Evolutionary conservation across 2,113 vertebrate genomes (phyloP).

Genomic region (Amphilophus citrinellus): DNA sequence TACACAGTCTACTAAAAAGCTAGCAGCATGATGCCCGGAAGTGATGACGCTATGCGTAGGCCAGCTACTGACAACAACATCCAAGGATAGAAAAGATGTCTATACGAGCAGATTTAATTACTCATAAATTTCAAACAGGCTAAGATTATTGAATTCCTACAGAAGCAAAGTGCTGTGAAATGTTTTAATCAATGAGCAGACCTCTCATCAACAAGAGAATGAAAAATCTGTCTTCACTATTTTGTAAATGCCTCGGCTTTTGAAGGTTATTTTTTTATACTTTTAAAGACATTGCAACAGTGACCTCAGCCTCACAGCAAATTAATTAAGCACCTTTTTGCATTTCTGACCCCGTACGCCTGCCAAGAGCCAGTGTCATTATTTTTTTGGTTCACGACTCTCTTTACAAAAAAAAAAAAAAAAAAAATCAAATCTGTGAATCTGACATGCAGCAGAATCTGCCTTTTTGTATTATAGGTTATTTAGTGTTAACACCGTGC

Average conservation of each 20-base stretch:
- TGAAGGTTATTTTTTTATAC: neutral
- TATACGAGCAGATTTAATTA: neutral
- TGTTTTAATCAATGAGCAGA: neutral
- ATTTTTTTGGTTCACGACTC: neutral
- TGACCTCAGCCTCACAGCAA: neutral
- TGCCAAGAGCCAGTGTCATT: neutral
- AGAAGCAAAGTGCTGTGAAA: neutral
- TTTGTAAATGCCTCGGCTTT: neutral
- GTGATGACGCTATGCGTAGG: neutral
- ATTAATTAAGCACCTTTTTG: neutral
- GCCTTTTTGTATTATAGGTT: neutral
- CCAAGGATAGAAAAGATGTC: neutral
- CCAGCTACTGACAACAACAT: neutral
- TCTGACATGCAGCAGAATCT: neutral
- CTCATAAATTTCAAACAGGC: neutral
- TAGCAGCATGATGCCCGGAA: too few relatives aligned
- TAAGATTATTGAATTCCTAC: neutral
- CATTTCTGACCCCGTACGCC: neutral
- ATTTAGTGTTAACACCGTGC: neutral
- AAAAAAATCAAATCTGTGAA: neutral
- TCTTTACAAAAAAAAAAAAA: neutral
- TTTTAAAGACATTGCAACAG: neutral
- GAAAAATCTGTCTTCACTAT: neutral
- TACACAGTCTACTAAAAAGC: neutral
- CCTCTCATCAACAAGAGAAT: neutral